Evolutionary conservation across 2,113 vertebrate genomes (phyloP).

Genomic region (Trochalopteron elliotii): DNA sequence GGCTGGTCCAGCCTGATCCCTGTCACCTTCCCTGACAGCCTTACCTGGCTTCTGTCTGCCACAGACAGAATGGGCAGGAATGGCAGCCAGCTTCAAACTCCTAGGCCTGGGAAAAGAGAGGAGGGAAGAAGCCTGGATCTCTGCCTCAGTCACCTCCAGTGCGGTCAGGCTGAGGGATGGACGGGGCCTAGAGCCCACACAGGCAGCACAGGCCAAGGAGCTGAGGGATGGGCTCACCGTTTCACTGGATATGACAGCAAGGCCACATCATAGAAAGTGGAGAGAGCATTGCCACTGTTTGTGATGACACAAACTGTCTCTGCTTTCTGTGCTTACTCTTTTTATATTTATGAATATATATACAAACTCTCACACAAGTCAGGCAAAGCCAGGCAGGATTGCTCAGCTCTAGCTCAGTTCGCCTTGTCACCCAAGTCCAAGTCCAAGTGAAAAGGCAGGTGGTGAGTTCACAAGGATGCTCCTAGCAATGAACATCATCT

Average conservation of each 20-base stretch:
- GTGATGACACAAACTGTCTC: background rate
- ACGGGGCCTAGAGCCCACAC: rapidly evolving
- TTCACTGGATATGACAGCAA: background rate
- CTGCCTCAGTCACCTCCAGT: background rate
- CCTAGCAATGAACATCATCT: background rate
- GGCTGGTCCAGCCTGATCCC: background rate
- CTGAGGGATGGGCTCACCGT: background rate
- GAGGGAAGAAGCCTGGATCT: background rate
- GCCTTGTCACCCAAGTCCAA: rapidly evolving
- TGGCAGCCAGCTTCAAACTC: background rate
- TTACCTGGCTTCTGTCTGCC: background rate
- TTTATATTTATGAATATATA: background rate
- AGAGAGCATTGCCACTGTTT: background rate
- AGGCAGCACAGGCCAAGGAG: background rate
- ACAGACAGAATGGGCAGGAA: background rate
- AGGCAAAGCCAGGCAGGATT: background rate
- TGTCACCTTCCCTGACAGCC: background rate
- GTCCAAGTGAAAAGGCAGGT: background rate
- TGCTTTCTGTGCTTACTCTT: background rate
- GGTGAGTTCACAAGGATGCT: background rate
- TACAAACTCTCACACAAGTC: background rate
- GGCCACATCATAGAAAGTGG: rapidly evolving
- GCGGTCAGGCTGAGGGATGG: background rate
- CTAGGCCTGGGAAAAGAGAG: background rate
- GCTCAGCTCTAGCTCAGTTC: background rate